These are phyloP conservation scores for Pyrochroa serraticornis DNA, from an alignment of 2,888 invertebrate species.

Conservation along the genomic window DNA sequence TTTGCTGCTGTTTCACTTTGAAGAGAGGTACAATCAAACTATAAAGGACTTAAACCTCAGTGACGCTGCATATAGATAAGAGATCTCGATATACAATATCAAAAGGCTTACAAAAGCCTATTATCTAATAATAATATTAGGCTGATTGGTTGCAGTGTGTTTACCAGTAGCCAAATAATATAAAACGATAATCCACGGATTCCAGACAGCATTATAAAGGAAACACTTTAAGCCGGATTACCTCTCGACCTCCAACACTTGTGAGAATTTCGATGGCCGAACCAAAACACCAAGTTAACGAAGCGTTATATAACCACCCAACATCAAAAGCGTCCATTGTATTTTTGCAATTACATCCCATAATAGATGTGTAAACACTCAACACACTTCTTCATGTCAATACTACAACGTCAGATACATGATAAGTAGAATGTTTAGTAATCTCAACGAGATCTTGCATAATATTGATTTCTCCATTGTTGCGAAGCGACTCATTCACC, in stretches of 20 bases:
- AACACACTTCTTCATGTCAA: slow-evolving; percentile 18
- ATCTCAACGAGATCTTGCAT: slow-evolving; percentile 14
- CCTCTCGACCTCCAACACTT: slow-evolving; percentile 7
- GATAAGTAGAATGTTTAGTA: slow-evolving; percentile 10
- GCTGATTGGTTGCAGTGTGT: slow-evolving; percentile 19
- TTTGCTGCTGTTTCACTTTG: too few relatives aligned
- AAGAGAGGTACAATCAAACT: not conserved
- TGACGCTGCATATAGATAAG: slow-evolving; percentile 19
- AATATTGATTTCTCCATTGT: slow-evolving; percentile 6
- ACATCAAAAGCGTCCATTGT: slow-evolving; percentile 13
- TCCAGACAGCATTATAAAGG: slow-evolving; percentile 41
- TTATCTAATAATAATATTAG: slow-evolving; percentile 29
- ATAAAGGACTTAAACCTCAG: slow-evolving; percentile 1
- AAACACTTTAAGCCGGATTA: slow-evolving; percentile 23
- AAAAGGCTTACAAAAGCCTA: slow-evolving; percentile 20
- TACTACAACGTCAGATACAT: slow-evolving; percentile 20
- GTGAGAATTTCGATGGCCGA: slow-evolving; percentile 7
- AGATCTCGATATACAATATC: slow-evolving; percentile 1
- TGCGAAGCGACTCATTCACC: too few relatives aligned
- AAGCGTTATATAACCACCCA: slow-evolving; percentile 16
- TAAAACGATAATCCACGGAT: slow-evolving; percentile 38
- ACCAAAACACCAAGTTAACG: slow-evolving; percentile 1
- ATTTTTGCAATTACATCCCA: slow-evolving; percentile 17
- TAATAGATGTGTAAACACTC: slow-evolving; percentile 25
- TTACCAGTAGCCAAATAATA: slow-evolving; percentile 20